Evolutionary conservation across 2,888 invertebrate genomes (phyloP), one percentile per base, ranked within the genome.

Genomic region (Strigamia transsilvanica): DNA sequence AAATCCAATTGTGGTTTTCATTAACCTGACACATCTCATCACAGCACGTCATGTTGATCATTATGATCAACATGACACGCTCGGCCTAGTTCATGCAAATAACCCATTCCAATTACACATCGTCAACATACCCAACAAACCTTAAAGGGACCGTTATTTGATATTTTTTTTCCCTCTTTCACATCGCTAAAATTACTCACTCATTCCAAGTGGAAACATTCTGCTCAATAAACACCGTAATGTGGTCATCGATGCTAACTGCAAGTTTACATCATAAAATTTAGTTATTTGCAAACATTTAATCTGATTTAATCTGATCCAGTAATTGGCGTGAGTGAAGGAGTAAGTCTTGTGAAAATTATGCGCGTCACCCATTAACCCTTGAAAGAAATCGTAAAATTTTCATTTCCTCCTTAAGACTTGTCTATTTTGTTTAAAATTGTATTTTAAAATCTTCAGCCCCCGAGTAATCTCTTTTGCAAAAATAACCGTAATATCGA

Each of bases 391-490:
- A 46, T n/a, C 13, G 12, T 13, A 46, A 10, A 46, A 46, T 46
- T 46, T 46, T 46, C 42, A 42, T 42, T 42, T 42, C 42, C 15
- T 42, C 42, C 5, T 42, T 42, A 42, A 42, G 1, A 42, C 15
- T 42, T 46, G 46, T 46, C 46, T 46, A 46, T 46, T 46, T 46
- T 46, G 46, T 46, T 46, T 46, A 46, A 46, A 46, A 46, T 46
- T 46, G 46, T 46, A 46, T 46, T 46, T 46, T 46, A 46, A 46
- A 46, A 46, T 46, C 46, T 46, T 46, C 46, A 46, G 46, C 46
- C 46, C n/a, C 38, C 13, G 15, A 46, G 46, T 46, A 46, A 46
- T 46, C n/a, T n/a, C 15, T 13, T n/a, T 46, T 15, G 46, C 46
- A 46, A 46, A 13, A 46, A 46, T 46, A 46, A 46, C 46, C 46